Percentiles rank a stretch among this genome's conserved stretches.
Conservation (phyloP, 2,888 invertebrate species). For the Tipula helvola region DNA sequence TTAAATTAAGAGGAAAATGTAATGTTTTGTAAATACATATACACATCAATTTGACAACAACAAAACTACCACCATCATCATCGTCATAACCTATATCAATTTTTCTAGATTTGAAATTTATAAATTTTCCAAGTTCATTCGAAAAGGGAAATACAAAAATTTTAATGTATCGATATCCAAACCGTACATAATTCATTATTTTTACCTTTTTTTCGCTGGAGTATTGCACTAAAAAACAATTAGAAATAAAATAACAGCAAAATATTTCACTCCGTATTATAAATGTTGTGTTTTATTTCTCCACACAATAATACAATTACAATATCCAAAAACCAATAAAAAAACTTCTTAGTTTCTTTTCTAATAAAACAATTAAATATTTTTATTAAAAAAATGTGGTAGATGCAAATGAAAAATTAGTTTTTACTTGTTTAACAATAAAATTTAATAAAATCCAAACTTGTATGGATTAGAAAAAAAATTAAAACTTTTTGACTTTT, state of each 20-base stretch:
- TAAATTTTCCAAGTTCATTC: not conserved
- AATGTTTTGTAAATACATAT: not conserved
- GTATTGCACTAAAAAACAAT: not conserved
- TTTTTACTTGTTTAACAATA: not conserved
- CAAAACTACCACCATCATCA: constrained; percentile 4
- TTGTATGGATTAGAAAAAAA: not conserved
- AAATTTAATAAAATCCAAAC: not conserved
- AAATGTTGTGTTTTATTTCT: not conserved
- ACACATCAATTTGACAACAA: not conserved
- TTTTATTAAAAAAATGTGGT: not conserved
- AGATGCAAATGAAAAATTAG: not conserved
- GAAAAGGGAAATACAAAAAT: not conserved
- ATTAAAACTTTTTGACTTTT: not conserved
- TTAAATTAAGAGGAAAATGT: not conserved
- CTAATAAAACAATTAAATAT: not conserved
- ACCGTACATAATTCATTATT: not conserved
- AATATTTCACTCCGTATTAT: not conserved
- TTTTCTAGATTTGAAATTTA: not conserved
- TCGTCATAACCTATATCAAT: not conserved
- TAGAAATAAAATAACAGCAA: not conserved
- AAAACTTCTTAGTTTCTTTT: not conserved
- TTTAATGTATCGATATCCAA: not conserved
- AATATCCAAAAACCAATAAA: not conserved
- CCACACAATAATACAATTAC: not conserved
- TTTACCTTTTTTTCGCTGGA: not conserved